These are phyloP conservation scores for Tenthredo amoena DNA, from an alignment of 2,888 invertebrate species.

Conservation along the genomic window DNA sequence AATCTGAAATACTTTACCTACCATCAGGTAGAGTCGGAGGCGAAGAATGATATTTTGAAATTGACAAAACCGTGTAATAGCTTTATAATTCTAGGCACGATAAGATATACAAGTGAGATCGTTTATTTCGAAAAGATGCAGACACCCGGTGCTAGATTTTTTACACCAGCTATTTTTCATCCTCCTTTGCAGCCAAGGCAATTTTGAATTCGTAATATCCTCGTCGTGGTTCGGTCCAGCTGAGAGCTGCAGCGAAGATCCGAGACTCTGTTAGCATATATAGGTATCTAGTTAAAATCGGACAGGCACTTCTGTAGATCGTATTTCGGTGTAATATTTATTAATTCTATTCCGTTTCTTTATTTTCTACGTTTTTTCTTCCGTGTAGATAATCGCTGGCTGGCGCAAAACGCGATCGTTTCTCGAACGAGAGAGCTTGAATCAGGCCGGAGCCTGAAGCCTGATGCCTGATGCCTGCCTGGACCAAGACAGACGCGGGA, in stretches of 20 bases:
- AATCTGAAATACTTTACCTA: neutral
- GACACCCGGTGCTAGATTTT: neutral
- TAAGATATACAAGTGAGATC: neutral
- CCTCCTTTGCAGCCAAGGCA: slow-evolving; percentile 3
- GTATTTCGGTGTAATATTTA: neutral
- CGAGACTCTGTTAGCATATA: neutral
- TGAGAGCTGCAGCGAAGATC: neutral
- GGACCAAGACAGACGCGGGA: slow-evolving; percentile 31
- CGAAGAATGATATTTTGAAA: neutral
- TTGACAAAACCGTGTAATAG: neutral
- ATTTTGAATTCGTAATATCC: slow-evolving; percentile 33
- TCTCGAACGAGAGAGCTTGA: neutral
- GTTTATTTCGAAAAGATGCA: neutral
- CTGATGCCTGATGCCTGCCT: neutral
- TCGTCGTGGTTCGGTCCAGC: neutral
- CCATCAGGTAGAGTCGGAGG: neutral
- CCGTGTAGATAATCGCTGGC: slow-evolving; percentile 30
- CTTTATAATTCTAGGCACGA: neutral
- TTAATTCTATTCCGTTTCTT: slow-evolving; percentile 10
- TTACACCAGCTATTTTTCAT: slow-evolving; percentile 12
- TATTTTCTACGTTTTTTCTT: neutral
- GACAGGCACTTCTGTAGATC: slow-evolving; percentile 1
- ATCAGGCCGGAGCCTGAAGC: neutral
- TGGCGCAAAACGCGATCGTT: neutral
- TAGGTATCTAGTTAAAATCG: slow-evolving; percentile 9